These are phyloP conservation scores for Papilio polytes DNA, from an alignment of 1,140 invertebrate species.

Conservation along the genomic window DNA sequence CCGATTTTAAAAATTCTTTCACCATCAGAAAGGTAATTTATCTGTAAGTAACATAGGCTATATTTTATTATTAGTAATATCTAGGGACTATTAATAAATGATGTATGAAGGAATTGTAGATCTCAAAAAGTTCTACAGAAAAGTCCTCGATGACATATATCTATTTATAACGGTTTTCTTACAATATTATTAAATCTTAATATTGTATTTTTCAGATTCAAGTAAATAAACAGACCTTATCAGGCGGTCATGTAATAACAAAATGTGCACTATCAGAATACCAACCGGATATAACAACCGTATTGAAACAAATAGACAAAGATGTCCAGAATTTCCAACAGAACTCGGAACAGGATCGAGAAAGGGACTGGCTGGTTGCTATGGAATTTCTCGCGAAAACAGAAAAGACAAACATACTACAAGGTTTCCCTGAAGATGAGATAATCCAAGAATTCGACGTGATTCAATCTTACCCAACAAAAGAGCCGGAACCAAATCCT, in stretches of 20 bases:
- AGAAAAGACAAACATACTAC: conserved; percentile 34
- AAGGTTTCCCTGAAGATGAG: conserved; percentile 32
- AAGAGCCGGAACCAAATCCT: conserved; percentile 43
- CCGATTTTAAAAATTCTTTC: no score
- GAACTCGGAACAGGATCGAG: conserved; percentile 52
- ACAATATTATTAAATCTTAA: no score
- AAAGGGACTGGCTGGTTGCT: conserved; percentile 50
- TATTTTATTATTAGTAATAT: no score
- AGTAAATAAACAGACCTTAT: conserved; percentile 64
- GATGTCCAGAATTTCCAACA: conserved; percentile 54
- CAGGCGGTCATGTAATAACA: conserved; percentile 68
- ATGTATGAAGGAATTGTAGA: no score
- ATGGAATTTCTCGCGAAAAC: conserved; percentile 55
- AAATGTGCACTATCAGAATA: conserved; percentile 52
- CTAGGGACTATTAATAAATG: no score
- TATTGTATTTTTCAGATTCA: conserved; percentile 55
- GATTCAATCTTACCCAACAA: background rate
- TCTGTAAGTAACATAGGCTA: no score
- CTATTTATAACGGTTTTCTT: no score
- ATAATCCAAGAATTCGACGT: conserved; percentile 15
- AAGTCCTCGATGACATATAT: no score
- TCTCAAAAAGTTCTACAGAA: no score
- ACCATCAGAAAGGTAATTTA: no score
- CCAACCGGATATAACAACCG: conserved; percentile 51
- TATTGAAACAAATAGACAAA: conserved; percentile 51